Conservation (phyloP, 2,797 vertebrate species). For the Botia almorhae region DNA sequence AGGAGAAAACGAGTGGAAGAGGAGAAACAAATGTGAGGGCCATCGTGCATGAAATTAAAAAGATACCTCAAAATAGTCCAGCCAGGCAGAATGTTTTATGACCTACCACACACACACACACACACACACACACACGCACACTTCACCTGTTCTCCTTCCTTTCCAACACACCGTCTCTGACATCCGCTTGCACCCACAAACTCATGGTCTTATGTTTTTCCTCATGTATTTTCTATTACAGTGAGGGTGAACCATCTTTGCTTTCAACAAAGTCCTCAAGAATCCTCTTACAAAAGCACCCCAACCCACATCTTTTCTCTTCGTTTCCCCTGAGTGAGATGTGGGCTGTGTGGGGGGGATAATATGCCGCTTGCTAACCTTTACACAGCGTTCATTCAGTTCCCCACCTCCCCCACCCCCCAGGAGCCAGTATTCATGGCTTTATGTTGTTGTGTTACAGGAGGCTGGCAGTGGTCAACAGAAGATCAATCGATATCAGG, state of each 20-base stretch:
- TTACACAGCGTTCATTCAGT: slow-evolving; percentile 75
- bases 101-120: not conserved
- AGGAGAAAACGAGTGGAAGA: slow-evolving; percentile 56
- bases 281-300: slow-evolving; percentile 57
- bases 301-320: slow-evolving; percentile 59
- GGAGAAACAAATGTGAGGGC: slow-evolving; percentile 71
- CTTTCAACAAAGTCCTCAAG: slow-evolving; percentile 40
- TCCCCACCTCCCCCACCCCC: slow-evolving; percentile 42
- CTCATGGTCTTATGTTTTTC: slow-evolving; percentile 10
- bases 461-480: slow-evolving; percentile 47
- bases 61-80: slow-evolving; percentile 71
- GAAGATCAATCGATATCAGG: slow-evolving; percentile 44
- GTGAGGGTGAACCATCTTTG: slow-evolving; percentile 49
- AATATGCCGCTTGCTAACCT: slow-evolving; percentile 72
- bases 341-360: slow-evolving; percentile 57
- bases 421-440: slow-evolving; percentile 31
- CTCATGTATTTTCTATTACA: slow-evolving; percentile 14
- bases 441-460: slow-evolving; percentile 46
- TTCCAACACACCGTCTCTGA: slow-evolving; percentile 38
- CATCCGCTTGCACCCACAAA: slow-evolving; percentile 40
- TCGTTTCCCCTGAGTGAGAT: slow-evolving; percentile 40
- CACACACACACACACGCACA: slow-evolving; percentile 31
- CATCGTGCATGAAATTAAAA: slow-evolving; percentile 78
- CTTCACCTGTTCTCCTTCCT: slow-evolving; percentile 19
- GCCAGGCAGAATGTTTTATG: slow-evolving; percentile 51